phyloP scores from a whole-genome alignment of 2,888 invertebrate species.

The Chloroclystis v-ata region DNA sequence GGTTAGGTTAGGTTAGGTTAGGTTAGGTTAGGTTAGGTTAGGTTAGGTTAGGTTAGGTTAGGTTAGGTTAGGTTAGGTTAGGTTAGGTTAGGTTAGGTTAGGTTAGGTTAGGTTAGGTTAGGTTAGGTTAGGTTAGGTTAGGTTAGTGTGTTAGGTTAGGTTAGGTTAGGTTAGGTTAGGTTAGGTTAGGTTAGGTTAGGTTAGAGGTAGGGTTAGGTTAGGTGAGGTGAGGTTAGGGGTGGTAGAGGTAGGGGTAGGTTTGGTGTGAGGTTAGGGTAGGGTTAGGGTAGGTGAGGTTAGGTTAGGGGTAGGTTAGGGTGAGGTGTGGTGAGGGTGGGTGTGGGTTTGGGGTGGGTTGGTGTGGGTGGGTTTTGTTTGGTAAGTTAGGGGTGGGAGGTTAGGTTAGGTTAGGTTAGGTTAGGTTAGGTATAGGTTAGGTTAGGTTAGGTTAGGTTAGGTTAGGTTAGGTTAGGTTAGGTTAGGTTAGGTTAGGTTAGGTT shows the following conservation, averaged over 20 bases:
- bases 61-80: conserved; percentile 26
- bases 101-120: conserved; percentile 19
- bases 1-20: conserved; percentile 24
- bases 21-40: conserved; percentile 25
- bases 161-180: conserved; percentile 13
- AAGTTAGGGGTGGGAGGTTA: too few species aligned
- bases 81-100: conserved; percentile 23
- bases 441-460: conserved; percentile 15
- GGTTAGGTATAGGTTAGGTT: conserved; percentile 7
- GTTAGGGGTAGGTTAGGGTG: too few species aligned
- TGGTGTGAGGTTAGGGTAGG: too few species aligned
- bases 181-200: conserved; percentile 16
- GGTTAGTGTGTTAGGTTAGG: conserved; percentile 1
- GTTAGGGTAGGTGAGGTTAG: too few species aligned
- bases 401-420: conserved; percentile 1
- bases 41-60: conserved; percentile 25
- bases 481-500: conserved; percentile 19
- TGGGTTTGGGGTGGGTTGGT: too few species aligned
- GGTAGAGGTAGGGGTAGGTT: too few species aligned
- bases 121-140: conserved; percentile 14
- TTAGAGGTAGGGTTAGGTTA: conserved; percentile 9
- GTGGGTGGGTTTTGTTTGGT: too few species aligned
- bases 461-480: conserved; percentile 24
- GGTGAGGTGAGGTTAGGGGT: too few species aligned
- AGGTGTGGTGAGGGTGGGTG: too few species aligned